Conservation (phyloP, 2,113 vertebrate species). For the Trematocara zebra region DNA sequence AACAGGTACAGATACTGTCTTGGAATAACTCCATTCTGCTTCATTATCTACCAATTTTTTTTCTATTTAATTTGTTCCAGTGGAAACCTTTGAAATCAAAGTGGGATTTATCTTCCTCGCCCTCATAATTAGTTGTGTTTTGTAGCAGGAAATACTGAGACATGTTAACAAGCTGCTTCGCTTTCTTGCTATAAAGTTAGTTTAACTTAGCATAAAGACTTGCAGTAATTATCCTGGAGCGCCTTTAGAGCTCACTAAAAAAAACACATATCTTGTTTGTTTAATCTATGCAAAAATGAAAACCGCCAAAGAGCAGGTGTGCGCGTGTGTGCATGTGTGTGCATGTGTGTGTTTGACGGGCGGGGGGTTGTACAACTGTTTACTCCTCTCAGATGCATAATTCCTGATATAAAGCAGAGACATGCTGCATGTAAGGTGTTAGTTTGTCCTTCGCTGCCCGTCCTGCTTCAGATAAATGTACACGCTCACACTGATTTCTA, state of each 20-base stretch:
- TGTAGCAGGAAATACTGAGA: background rate
- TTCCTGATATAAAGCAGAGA: slow-evolving; percentile 3
- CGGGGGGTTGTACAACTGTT: background rate
- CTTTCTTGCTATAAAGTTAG: background rate
- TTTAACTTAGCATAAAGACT: background rate
- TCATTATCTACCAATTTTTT: background rate
- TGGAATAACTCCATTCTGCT: background rate
- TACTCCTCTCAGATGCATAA: background rate
- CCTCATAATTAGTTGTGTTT: background rate
- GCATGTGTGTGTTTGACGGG: background rate
- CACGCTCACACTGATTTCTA: slow-evolving; percentile 28
- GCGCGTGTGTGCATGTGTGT: accelerated
- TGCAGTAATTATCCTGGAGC: background rate
- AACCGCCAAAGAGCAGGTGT: background rate
- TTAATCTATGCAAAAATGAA: background rate
- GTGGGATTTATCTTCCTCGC: background rate
- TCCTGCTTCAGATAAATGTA: slow-evolving; percentile 25
- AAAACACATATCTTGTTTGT: background rate
- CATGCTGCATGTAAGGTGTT: background rate
- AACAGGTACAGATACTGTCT: background rate
- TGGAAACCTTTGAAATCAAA: background rate
- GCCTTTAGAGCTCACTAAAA: background rate
- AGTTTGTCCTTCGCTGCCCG: slow-evolving; percentile 27
- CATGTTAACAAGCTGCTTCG: background rate
- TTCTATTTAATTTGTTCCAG: background rate